A percentile compares a stretch with the other conserved stretches of the same genome.
phyloP scores from a whole-genome alignment of 1,140 invertebrate species.

The Dendrolimus kikuchii region DNA sequence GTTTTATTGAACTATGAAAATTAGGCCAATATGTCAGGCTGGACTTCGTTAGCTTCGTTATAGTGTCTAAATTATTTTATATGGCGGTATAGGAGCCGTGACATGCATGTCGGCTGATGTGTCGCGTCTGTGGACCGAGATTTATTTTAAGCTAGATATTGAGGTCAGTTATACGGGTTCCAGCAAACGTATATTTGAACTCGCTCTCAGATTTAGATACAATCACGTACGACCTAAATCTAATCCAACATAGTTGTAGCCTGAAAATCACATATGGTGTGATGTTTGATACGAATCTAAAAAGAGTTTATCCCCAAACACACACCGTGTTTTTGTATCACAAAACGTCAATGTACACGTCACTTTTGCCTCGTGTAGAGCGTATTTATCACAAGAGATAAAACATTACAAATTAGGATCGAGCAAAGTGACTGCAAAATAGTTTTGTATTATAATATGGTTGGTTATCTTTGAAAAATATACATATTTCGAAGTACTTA shows the following conservation, averaged over 20 bases:
- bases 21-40: conserved; percentile 38
- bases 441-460: too few species aligned
- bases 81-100: conserved; percentile 9
- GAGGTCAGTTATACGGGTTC: conserved; percentile 23
- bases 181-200: conserved; percentile 24
- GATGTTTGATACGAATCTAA: conserved; percentile 10
- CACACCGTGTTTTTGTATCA: too few species aligned
- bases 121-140: conserved; percentile 5
- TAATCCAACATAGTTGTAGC: conserved; percentile 20
- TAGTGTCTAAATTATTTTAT: conserved; percentile 6
- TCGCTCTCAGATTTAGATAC: conserved; percentile 24
- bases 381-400: too few species aligned
- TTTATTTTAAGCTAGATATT: conserved; percentile 16
- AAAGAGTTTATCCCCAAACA: not conserved
- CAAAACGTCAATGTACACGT: too few species aligned
- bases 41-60: conserved; percentile 4
- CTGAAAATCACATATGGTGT: conserved; percentile 15
- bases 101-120: conserved; percentile 8
- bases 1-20: conserved; percentile 48
- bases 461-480: too few species aligned
- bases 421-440: too few species aligned
- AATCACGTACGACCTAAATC: conserved; percentile 38
- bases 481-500: too few species aligned
- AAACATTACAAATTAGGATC: too few species aligned
- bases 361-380: too few species aligned